A percentile compares a stretch with the other conserved stretches of the same genome.
Conservation (phyloP, 2,113 vertebrate species). For the Phalacrocorax pelagicus region DNA sequence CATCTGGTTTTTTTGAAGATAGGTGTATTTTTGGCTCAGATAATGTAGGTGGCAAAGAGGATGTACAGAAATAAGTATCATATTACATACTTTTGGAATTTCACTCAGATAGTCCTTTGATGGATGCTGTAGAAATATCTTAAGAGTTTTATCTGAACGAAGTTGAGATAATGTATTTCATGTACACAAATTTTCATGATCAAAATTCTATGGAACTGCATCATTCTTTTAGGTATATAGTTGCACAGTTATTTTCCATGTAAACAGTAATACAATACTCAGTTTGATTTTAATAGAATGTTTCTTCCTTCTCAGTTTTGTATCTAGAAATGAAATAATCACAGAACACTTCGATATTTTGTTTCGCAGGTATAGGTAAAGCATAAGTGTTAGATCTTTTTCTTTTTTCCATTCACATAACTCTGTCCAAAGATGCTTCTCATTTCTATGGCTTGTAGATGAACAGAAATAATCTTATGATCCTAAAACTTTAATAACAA, state of each 20-base stretch:
- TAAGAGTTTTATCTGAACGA: neutral
- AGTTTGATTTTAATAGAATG: neutral
- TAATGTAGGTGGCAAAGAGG: neutral
- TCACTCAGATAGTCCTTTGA: neutral
- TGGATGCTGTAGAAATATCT: neutral
- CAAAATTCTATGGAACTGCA: neutral
- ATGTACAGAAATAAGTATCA: neutral
- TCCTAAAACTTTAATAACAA: neutral
- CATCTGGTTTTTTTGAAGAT: neutral
- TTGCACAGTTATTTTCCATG: neutral
- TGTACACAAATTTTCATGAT: neutral
- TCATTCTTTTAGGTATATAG: neutral
- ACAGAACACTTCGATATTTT: neutral
- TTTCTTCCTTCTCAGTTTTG: neutral
- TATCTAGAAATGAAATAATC: constrained; percentile 6
- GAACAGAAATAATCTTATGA: neutral
- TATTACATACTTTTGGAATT: neutral
- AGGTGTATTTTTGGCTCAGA: neutral
- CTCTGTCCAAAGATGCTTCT: neutral
- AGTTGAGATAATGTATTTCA: neutral
- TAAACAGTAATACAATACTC: neutral
- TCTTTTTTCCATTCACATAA: neutral
- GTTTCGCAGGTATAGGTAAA: neutral
- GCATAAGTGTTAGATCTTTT: neutral
- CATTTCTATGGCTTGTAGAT: neutral